These are phyloP conservation scores for Cylindroiulus punctatus DNA, from an alignment of 2,888 invertebrate genomes.

Conservation along the genomic window DNA sequence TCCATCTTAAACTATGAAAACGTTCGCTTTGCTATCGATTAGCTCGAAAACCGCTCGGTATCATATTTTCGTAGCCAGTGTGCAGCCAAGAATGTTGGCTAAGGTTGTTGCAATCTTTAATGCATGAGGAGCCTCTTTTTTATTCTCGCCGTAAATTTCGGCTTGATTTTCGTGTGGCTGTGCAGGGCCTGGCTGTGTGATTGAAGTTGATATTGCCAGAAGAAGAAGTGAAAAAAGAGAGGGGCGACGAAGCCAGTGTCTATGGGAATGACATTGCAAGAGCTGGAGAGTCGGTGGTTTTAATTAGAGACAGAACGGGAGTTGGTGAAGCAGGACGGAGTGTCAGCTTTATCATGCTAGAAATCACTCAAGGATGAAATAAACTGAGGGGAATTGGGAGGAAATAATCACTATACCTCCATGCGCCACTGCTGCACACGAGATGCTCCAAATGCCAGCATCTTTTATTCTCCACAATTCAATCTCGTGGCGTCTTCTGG, in stretches of 20 bases:
- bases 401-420: slow-evolving; percentile 48
- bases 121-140: slow-evolving; percentile 40
- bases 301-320: slow-evolving; percentile 56
- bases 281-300: slow-evolving; percentile 53
- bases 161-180: slow-evolving; percentile 43
- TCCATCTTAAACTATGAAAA: not conserved
- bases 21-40: slow-evolving; percentile 33
- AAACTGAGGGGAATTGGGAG: slow-evolving; percentile 50
- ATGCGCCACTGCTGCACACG: not conserved
- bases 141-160: slow-evolving; percentile 30
- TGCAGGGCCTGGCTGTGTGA: slow-evolving; percentile 47
- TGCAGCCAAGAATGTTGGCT: not conserved
- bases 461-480: slow-evolving; percentile 22
- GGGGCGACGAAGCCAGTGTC: not conserved
- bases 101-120: slow-evolving; percentile 47
- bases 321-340: slow-evolving; percentile 54
- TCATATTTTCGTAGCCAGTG: slow-evolving; percentile 14
- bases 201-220: slow-evolving; percentile 44
- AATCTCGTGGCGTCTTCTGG: not conserved
- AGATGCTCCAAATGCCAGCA: slow-evolving; percentile 23
- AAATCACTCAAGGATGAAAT: slow-evolving; percentile 57
- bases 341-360: slow-evolving; percentile 55
- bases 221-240: slow-evolving; percentile 22
- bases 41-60: not conserved
- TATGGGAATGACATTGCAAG: slow-evolving; percentile 49